Conservation (phyloP, 2,113 vertebrate species). For the Cyphomyrus plagiostoma region DNA sequence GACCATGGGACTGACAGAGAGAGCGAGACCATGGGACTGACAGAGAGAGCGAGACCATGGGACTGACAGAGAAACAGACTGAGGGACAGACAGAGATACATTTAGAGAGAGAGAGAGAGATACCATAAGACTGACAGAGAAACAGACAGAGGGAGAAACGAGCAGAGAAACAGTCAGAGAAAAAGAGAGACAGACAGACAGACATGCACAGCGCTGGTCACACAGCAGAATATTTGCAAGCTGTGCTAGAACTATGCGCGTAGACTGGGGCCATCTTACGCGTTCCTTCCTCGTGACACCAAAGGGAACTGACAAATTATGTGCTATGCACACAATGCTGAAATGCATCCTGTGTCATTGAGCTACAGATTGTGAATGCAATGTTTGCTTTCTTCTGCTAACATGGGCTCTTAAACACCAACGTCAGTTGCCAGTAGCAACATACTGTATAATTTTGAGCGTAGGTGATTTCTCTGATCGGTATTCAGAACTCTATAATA, state of each 20-base stretch:
- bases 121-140: neutral
- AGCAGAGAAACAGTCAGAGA: neutral
- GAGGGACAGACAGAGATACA: too few species aligned
- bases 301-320: neutral
- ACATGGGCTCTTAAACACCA: neutral
- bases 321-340: neutral
- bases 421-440: slow-evolving; percentile 11
- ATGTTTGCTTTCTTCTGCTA: neutral
- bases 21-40: neutral
- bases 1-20: neutral
- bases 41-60: neutral
- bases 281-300: neutral
- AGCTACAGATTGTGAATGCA: neutral
- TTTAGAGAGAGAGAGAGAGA: too few species aligned
- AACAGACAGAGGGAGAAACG: neutral
- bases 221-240: neutral
- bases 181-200: too few species aligned
- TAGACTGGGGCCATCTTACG: neutral
- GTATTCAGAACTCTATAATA: neutral
- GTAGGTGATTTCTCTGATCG: neutral
- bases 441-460: neutral
- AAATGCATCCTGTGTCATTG: neutral
- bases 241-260: neutral
- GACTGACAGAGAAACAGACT: too few species aligned
- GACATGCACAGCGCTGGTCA: neutral